Percentiles rank a stretch among this genome's conserved stretches.
Evolutionary conservation across 1,140 invertebrate genomes (phyloP).

Genomic region (Hesperophylax magnus): DNA sequence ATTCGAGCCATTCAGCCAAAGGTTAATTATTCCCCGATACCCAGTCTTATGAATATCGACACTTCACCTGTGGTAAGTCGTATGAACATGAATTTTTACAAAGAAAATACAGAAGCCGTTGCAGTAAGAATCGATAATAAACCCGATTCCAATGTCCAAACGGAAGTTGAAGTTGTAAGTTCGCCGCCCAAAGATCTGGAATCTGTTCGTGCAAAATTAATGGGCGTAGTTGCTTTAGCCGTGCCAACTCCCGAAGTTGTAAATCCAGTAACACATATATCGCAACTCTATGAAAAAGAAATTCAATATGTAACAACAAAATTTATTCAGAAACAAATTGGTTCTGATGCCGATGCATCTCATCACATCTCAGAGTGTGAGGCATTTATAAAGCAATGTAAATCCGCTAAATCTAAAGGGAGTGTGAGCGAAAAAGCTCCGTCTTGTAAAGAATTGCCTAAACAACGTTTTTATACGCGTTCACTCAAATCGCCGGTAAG

Average conservation of each 20-base stretch:
- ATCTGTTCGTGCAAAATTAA: slow-evolving; percentile 29
- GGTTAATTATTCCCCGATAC: not conserved
- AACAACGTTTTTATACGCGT: slow-evolving; percentile 11
- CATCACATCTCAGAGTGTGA: slow-evolving; percentile 3
- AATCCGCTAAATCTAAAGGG: not conserved
- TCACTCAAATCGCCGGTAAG: slow-evolving; percentile 14
- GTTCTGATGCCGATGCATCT: not conserved
- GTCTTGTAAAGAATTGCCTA: not conserved
- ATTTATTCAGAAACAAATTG: not conserved
- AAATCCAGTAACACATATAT: not conserved
- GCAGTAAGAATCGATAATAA: not conserved
- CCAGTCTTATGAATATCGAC: not conserved
- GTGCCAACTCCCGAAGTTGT: not conserved
- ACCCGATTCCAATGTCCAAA: not conserved
- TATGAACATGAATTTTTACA: slow-evolving; percentile 29
- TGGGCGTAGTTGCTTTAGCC: not conserved
- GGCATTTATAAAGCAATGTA: slow-evolving; percentile 6
- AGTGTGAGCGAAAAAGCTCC: not conserved
- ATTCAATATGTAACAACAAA: slow-evolving; percentile 21
- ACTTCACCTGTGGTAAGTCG: not conserved
- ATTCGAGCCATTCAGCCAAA: too few relatives aligned
- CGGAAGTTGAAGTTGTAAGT: not conserved
- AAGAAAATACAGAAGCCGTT: slow-evolving; percentile 1
- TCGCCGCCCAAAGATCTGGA: not conserved
- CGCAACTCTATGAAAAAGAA: slow-evolving; percentile 27